Base-by-base conservation (phyloP, 1,140 invertebrate genomes). In the Macrostomum lignano region DNA sequence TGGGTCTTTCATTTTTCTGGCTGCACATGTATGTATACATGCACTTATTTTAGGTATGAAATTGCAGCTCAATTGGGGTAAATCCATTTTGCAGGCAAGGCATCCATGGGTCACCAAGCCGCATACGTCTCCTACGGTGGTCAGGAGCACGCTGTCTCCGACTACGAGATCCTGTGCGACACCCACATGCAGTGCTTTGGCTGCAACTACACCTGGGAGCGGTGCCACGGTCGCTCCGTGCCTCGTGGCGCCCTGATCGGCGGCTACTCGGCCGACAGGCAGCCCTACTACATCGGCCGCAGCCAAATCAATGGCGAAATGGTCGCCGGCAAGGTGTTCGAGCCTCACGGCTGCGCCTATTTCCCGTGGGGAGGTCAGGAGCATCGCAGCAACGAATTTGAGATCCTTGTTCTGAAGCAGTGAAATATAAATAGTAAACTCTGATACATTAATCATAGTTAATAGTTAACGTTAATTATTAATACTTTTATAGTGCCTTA, bases 91-190 rank as follows among this genome's bases (percentile, higher is more conserved):
- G 14, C 26, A 28, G 26, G 26, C 15, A 28, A 28, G 19, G 7
- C 19, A 3, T 28, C 5, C 9, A 3, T 15, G 9, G 26, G 26
- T 28, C 26, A 28, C 19, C 15, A 28, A 28, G 26, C 14, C 3
- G 26, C 19, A 15, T 28, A 28, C 19, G 26, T 28, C 15, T 5
- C 3, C 19, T 28, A 28, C 9, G 26, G 26, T 28, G 26, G 26
- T 15, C 15, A 28, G 19, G 26, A 28, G 19, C 15, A 15, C 19
- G 15, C 14, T 17, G 9, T 5, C 4, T 15, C 15, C 19, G 3
- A 28, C 4, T 28, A 28, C 9, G 26, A 28, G 9, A 17, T 28
- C 5, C n/a, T n/a, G n/a, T n/a, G n/a, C n/a, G n/a, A n/a, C n/a
- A n/a, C n/a, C n/a, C n/a, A n/a, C n/a, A n/a, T n/a, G n/a, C n/a